Base-by-base conservation (phyloP, 2,888 invertebrate genomes). In the Noctua comes region DNA sequence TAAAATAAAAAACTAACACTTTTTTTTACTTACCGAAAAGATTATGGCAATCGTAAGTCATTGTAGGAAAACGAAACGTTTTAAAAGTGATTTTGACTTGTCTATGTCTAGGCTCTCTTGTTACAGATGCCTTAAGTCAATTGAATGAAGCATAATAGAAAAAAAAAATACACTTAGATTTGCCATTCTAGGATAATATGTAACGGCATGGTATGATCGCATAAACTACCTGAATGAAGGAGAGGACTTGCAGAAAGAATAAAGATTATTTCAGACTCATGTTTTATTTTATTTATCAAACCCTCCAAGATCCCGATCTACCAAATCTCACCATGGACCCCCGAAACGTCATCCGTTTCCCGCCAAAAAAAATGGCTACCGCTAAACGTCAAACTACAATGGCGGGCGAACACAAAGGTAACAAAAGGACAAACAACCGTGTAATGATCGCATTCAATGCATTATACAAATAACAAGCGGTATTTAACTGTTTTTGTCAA, bases 391-490 rank as follows among this genome's bases (percentile, higher is more conserved):
- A 92, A 82, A 88, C 88, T 87, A 95, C 95, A 95, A 95, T 90
- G 91, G 93, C 90, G 90, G 91, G 89, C 86, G 88, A 90, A 88
- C 88, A 93, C 92, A 94, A 95, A 91, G 90, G 76, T 82, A 95
- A 94, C 95, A 96, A 93, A 92, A 92, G 91, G 87, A 92, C 95
- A 96, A 96, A 96, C 95, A 96, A 95, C 92, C 96, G 94, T 96
- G 90, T 96, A 96, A 96, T 96, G 94, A 95, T 93, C 92, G 86
- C 84, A 95, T 96, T 95, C 93, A 95, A 92, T 90, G 93, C 91
- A 93, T 93, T 94, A 91, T 92, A 88, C 88, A 88, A 86, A 83
- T 84, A 82, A 90, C 90, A 87, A 89, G 81, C 77, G 78, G 73
- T 75, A 77, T 83, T 77, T 72, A 78, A 82, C 69, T 79, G 70